These are phyloP conservation scores for Hemibagrus wyckioides DNA, from an alignment of 2,113 vertebrate genomes.

Conservation along the genomic window DNA sequence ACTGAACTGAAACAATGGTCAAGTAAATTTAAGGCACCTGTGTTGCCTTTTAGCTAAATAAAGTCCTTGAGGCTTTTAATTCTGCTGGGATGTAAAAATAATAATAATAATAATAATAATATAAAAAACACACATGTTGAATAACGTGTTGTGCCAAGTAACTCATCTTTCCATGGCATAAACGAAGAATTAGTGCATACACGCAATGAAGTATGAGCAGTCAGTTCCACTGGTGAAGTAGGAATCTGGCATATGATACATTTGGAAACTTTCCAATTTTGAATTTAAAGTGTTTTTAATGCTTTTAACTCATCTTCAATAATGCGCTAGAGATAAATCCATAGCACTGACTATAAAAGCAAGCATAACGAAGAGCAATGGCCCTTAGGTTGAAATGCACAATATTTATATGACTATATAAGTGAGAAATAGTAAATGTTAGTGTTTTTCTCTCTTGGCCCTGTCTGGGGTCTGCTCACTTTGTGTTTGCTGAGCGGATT, in stretches of 20 bases:
- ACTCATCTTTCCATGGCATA: not conserved
- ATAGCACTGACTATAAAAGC: not conserved
- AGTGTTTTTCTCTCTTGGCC: not conserved
- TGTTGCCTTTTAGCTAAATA: not conserved
- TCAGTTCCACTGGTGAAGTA: not conserved
- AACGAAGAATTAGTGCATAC: not conserved
- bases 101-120: not conserved
- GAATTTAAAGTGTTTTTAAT: not conserved
- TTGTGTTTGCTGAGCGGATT: slow-evolving; percentile 20
- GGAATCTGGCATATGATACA: not conserved
- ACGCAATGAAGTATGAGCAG: not conserved
- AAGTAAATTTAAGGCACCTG: not conserved
- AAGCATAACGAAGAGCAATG: not conserved
- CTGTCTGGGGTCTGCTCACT: slow-evolving; percentile 4
- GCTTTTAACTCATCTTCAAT: not conserved
- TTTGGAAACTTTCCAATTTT: not conserved
- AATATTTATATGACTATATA: not conserved
- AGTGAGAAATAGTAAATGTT: not conserved
- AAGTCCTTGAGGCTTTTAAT: not conserved
- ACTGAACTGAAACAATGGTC: not conserved
- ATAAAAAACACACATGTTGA: not conserved
- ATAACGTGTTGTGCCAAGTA: not conserved
- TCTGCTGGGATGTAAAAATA: not conserved
- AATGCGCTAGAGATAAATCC: not conserved
- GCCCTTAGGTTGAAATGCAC: not conserved